Conservation (phyloP, 2,797 vertebrate species). For the Platalea minor region DNA sequence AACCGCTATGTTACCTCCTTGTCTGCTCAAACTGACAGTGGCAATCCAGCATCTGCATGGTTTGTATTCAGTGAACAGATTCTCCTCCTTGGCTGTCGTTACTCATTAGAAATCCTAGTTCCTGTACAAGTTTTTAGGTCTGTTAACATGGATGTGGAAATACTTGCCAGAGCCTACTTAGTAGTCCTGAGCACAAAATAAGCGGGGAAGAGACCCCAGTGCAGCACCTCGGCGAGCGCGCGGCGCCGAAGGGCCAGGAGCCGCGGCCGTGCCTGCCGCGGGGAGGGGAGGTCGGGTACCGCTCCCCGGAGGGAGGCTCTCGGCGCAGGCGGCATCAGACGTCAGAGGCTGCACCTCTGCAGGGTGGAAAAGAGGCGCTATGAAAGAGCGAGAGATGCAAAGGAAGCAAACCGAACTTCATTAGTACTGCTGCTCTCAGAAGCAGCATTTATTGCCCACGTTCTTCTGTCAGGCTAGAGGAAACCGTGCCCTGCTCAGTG, state of each 20-base stretch:
- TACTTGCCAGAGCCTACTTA: fast-evolving
- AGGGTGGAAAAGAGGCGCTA: neutral
- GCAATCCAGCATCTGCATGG: neutral
- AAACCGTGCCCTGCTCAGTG: neutral
- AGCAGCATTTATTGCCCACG: fast-evolving
- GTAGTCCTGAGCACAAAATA: neutral
- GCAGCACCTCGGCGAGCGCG: fast-evolving
- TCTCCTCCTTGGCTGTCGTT: neutral
- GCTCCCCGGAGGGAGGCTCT: neutral
- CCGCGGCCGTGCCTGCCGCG: neutral
- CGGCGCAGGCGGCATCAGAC: fast-evolving
- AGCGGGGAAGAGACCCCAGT: fast-evolving
- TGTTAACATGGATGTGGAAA: neutral
- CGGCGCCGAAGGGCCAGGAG: neutral
- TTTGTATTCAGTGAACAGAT: neutral
- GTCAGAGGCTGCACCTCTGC: neutral
- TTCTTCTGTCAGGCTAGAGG: neutral
- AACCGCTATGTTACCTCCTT: neutral
- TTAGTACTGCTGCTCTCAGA: neutral
- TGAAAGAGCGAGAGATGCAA: neutral
- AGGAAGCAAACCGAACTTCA: neutral
- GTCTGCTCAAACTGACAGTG: neutral
- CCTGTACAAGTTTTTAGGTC: neutral
- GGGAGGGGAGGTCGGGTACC: neutral
- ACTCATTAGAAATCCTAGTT: neutral